Evolutionary conservation across 1,140 invertebrate genomes (phyloP).

Genomic region (Cydia amplana): DNA sequence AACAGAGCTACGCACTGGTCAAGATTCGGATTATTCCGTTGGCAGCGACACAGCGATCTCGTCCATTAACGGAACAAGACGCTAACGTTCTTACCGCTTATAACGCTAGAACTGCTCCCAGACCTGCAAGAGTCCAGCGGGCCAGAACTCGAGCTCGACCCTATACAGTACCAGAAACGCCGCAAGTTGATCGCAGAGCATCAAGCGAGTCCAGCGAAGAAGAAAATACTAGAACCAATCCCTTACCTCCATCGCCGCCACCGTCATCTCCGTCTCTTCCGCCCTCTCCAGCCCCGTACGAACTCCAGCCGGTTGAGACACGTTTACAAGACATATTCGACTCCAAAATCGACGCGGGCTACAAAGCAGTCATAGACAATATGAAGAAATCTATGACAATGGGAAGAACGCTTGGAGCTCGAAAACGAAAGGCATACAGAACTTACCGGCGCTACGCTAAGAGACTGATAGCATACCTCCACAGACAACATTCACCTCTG

Average conservation of each 20-base stretch:
- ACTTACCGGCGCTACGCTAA: constrained; percentile 77
- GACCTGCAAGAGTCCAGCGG: constrained; percentile 63
- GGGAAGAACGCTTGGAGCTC: constrained; percentile 71
- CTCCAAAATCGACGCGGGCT: constrained; percentile 70
- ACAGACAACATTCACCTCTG: constrained; percentile 75
- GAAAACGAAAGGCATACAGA: constrained; percentile 75
- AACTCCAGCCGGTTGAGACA: constrained; percentile 68
- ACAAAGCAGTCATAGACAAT: constrained; percentile 78
- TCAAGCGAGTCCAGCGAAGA: constrained; percentile 73
- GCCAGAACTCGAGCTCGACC: constrained; percentile 60
- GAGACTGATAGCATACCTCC: constrained; percentile 73
- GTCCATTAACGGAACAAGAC: constrained; percentile 77
- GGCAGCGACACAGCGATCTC: constrained; percentile 70
- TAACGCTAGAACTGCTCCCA: constrained; percentile 75
- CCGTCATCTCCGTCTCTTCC: constrained; percentile 69
- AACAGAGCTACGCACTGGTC: constrained; percentile 75
- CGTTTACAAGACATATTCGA: constrained; percentile 70
- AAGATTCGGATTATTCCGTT: constrained; percentile 78
- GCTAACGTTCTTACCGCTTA: constrained; percentile 78
- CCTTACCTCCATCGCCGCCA: constrained; percentile 64
- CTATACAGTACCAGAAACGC: constrained; percentile 58
- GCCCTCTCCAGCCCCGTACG: constrained; percentile 67
- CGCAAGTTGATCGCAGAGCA: constrained; percentile 50
- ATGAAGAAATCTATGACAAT: constrained; percentile 79
- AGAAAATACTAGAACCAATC: constrained; percentile 62